phyloP scores from a whole-genome alignment of 2,113 vertebrate genomes.

The Ibidorhyncha struthersii region DNA sequence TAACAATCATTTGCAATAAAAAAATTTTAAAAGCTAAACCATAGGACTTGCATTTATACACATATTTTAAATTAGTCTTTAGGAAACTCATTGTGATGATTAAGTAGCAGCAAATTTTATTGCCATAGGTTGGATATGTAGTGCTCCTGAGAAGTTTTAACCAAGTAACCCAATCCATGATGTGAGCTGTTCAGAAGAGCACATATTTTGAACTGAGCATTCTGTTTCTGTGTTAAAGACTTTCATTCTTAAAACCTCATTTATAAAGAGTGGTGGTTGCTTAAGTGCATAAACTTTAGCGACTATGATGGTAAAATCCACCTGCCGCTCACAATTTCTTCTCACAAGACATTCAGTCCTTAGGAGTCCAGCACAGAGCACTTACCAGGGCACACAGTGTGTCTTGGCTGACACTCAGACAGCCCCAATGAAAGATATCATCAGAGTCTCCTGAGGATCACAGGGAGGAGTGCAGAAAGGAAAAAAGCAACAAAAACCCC shows the following conservation, averaged over 20 bases:
- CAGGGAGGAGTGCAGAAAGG: background rate
- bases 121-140: background rate
- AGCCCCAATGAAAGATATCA: background rate
- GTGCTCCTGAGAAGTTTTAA: background rate
- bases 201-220: background rate
- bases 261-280: background rate
- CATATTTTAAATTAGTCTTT: background rate
- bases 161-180: background rate
- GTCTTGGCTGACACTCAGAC: background rate
- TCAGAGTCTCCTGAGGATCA: background rate
- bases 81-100: background rate
- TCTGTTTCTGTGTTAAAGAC: background rate
- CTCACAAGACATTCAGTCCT: background rate
- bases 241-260: background rate
- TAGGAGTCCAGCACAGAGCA: background rate
- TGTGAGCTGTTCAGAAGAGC: background rate
- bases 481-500: background rate
- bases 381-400: accelerated
- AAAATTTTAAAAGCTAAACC: background rate
- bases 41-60: background rate
- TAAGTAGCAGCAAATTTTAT: background rate
- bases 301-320: background rate
- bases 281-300: background rate
- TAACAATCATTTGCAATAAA: background rate
- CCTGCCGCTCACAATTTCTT: background rate